Base-by-base conservation (phyloP, 2,113 vertebrate species). In the Callipepla californica region DNA sequence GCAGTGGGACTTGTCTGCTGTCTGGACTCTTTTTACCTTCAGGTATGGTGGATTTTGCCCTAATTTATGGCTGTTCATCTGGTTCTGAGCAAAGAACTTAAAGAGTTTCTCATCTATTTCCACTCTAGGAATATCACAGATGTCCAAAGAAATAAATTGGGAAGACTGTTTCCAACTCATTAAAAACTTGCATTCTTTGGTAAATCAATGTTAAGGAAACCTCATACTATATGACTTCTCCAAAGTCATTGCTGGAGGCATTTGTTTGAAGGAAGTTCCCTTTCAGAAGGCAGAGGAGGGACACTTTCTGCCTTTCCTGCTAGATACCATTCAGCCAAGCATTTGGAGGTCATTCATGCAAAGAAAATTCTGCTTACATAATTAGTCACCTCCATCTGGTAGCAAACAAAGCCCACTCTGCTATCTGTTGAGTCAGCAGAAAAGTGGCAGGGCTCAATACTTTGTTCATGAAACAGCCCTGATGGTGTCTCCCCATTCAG, bases 321-420 rank as follows among this genome's bases (percentile, higher is more conserved):
- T 88, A 88, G 68, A n/a, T 32, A 80, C 48, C 45, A 38, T 53
- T 83, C 85, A 95, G 42, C 30, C 67, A 58, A 93, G 48, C 15
- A 23, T 69, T 74, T 87, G 69, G 79, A 94, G 50, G 30, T 69
- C 4, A 0, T 4, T 19, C 48, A 34, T n/a, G 22, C 28, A 86
- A 94, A 69, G 53, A 73, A 68, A 38, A 21, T 69, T 89, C 66
- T 79, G 70, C 67, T 89, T 82, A 53, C 30, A 84, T 78, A 76
- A 44, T 84, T 76, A 92, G 63, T 45, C 51, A 75, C 47, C 44
- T 89, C 83, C 69, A 69, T 81, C 57, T 89, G 73, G 69, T 83
- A 94, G 85, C 34, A 88, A 83, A 94, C 78, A 94, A 94, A 90
- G 75, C 53, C 19, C 2, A 73, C n/a, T 84, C 77, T 76, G 80